These are phyloP conservation scores for Stictonetta naevosa DNA, from an alignment of 2,113 vertebrate genomes.

Conservation along the genomic window DNA sequence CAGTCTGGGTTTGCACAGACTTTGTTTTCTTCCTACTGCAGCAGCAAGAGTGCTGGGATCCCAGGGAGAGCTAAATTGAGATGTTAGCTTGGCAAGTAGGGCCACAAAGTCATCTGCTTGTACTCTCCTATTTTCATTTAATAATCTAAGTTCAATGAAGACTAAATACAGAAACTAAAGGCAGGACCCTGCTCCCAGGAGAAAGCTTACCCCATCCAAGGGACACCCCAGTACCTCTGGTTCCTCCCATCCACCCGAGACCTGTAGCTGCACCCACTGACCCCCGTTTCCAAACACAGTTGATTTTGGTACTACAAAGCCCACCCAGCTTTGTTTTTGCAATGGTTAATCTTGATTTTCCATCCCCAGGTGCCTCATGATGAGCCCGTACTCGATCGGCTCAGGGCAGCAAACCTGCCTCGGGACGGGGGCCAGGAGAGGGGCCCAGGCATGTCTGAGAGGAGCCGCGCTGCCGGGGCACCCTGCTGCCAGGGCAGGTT, in stretches of 20 bases:
- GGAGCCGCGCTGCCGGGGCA: rapidly evolving
- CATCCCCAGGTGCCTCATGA: not conserved
- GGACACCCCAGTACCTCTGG: not conserved
- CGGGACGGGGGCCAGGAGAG: not conserved
- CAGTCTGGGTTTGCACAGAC: not conserved
- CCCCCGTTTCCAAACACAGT: not conserved
- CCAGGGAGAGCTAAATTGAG: not conserved
- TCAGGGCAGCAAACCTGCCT: not conserved
- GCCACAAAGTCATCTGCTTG: not conserved
- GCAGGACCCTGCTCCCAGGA: not conserved
- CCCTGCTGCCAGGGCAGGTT: not conserved
- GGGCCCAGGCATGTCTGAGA: not conserved
- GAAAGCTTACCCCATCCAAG: not conserved
- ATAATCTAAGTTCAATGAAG: not conserved
- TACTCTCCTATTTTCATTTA: not conserved
- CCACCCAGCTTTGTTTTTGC: not conserved
- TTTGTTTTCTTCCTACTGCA: not conserved
- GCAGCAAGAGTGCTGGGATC: too few relatives aligned
- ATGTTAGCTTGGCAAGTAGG: not conserved
- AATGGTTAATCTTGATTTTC: not conserved
- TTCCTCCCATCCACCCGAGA: not conserved
- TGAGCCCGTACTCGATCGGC: not conserved
- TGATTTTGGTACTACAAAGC: not conserved
- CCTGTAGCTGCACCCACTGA: not conserved
- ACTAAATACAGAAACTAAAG: not conserved